These are phyloP conservation scores for Spialia ferax DNA, from an alignment of 2,888 invertebrate genomes.

Conservation along the genomic window DNA sequence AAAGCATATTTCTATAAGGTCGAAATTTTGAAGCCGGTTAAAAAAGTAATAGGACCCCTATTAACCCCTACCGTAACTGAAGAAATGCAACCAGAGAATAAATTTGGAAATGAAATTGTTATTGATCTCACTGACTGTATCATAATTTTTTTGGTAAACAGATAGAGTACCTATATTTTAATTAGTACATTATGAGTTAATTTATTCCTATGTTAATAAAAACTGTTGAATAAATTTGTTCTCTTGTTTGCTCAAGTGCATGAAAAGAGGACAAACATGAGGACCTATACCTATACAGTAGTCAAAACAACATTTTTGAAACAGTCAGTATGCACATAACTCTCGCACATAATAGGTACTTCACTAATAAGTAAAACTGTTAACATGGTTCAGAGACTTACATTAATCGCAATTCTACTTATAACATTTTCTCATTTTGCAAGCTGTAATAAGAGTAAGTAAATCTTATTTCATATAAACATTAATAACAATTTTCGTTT, in stretches of 20 bases:
- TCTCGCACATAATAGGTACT: neutral
- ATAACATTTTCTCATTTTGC: neutral
- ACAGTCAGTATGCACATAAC: constrained; percentile 1
- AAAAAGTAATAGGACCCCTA: too few relatives aligned
- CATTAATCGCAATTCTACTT: constrained; percentile 5
- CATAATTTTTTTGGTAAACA: neutral
- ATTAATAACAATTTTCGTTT: neutral
- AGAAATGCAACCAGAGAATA: too few relatives aligned
- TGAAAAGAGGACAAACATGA: neutral
- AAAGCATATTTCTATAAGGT: too few relatives aligned
- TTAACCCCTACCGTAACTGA: too few relatives aligned
- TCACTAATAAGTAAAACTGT: constrained; percentile 8
- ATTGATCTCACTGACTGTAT: neutral
- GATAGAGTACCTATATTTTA: neutral
- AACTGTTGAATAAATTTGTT: neutral
- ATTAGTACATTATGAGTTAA: constrained; percentile 6
- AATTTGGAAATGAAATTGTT: neutral
- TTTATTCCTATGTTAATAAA: neutral
- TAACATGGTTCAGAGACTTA: constrained; percentile 15
- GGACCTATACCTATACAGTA: neutral
- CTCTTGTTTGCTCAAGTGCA: constrained; percentile 24
- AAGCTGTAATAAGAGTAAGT: constrained; percentile 22
- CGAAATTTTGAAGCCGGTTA: too few relatives aligned
- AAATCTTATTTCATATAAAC: constrained; percentile 9
- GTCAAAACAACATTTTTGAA: neutral